phyloP scores from a whole-genome alignment of 2,797 vertebrate species.

The Sebastes hubbsi region DNA sequence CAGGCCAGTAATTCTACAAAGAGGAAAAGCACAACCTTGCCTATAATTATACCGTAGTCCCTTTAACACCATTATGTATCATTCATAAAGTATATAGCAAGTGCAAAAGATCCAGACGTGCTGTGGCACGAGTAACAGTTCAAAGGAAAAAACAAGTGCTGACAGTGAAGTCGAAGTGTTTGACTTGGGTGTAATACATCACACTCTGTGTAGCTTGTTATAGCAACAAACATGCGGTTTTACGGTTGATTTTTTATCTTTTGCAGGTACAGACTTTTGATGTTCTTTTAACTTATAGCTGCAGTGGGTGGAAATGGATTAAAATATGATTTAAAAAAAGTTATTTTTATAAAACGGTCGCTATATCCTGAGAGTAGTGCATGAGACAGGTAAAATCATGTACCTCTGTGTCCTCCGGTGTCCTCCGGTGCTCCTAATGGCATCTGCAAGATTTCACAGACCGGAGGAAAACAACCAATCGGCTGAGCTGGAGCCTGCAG shows the following conservation, averaged over 20 bases:
- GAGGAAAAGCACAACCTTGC: neutral
- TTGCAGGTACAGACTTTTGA: neutral
- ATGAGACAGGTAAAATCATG: too few relatives aligned
- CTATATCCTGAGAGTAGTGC: too few relatives aligned
- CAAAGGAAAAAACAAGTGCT: constrained; percentile 25
- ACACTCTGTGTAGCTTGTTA: neutral
- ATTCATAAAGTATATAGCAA: neutral
- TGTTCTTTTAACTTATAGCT: neutral
- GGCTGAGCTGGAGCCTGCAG: too few relatives aligned
- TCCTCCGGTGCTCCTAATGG: too few relatives aligned
- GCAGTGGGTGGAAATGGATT: too few relatives aligned
- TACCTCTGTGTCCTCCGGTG: too few relatives aligned
- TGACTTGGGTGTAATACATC: neutral
- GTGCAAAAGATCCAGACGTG: constrained; percentile 25
- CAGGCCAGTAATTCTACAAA: neutral
- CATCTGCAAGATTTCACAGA: too few relatives aligned
- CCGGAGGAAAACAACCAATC: too few relatives aligned
- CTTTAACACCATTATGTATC: constrained; percentile 2
- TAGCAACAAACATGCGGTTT: neutral
- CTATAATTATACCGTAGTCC: constrained; percentile 39
- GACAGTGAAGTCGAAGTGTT: constrained; percentile 17
- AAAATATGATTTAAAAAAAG: too few relatives aligned
- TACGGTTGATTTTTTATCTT: neutral
- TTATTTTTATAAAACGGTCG: too few relatives aligned
- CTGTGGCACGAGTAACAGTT: constrained; percentile 27